Evolutionary conservation across 2,888 invertebrate genomes (phyloP), one percentile per base, ranked within the genome.

Genomic region (Plusia festucae): DNA sequence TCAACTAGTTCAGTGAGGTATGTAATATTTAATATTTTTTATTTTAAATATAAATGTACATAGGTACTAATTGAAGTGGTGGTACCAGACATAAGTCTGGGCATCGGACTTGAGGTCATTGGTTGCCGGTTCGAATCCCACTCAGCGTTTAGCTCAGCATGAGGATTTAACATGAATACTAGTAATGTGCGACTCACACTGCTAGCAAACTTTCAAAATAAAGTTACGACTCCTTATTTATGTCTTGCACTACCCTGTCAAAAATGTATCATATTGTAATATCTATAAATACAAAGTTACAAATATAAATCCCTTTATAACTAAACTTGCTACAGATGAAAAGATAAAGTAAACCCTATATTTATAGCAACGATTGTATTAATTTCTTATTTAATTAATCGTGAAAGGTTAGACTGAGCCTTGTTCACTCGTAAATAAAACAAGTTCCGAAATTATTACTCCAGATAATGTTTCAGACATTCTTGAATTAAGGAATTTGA

Each of bases 361-460:
- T 53, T 53, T 6, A 22, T 27, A n/a, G n/a, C 15, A 15, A 6
- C 53, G n/a, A 57, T 57, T 67, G 24, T 60, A 44, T 11, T 20
- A 18, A 40, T 32, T 52, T 46, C 20, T 13, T 40, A 18, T 67
- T 53, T 67, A 78, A 73, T 77, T 54, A 58, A 24, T 73, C 72
- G 57, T 67, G 68, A 66, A 54, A 77, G 73, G 68, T 78, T 60
- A 60, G 16, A n/a, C 9, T 49, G 9, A 20, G 13, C n/a, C 22
- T 32, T 40, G 24, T 24, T 1, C 0, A 7, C 1, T 18, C 9
- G 32, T 73, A 77, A 77, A 66, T 20, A 57, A 46, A 56, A 60
- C 53, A 51, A 76, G 20, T n/a, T 18, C 5, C 24, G 57, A 60
- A 46, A 11, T 56, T 32, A 56, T 32, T 71, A 20, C 20, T 65